Evolutionary conservation across 2,113 vertebrate species (phyloP).

Genomic region (Cyrtonyx montezumae): DNA sequence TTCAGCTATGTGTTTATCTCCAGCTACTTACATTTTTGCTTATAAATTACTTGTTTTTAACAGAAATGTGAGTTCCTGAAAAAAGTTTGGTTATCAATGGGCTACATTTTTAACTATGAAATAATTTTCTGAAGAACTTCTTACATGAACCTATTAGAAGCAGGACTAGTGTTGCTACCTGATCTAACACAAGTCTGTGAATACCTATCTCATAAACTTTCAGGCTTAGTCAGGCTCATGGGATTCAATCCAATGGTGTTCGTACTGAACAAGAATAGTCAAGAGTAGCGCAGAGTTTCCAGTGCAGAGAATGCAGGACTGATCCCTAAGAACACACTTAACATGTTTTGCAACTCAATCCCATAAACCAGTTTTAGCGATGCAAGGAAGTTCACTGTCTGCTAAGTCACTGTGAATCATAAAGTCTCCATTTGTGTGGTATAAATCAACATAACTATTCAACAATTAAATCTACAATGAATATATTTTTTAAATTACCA

Average conservation of each 20-base stretch:
- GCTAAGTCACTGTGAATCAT: slow-evolving; percentile 53
- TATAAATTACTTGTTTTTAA: not conserved
- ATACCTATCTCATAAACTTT: not conserved
- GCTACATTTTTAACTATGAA: not conserved
- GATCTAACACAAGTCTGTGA: not conserved
- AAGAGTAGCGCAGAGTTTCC: not conserved
- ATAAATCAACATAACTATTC: slow-evolving; percentile 68
- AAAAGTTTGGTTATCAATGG: not conserved
- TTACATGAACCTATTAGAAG: not conserved
- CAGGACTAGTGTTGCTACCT: not conserved
- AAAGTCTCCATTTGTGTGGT: slow-evolving; percentile 45
- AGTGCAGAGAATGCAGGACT: not conserved
- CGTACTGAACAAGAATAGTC: not conserved
- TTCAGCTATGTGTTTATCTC: not conserved
- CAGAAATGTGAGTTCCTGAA: not conserved
- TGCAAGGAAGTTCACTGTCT: slow-evolving; percentile 49
- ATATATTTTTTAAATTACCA: slow-evolving; percentile 68
- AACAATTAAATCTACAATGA: slow-evolving; percentile 72
- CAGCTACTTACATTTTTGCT: not conserved
- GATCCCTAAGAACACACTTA: not conserved
- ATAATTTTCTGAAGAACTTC: not conserved
- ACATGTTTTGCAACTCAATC: not conserved
- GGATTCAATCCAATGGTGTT: not conserved
- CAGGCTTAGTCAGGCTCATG: not conserved
- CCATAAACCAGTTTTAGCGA: slow-evolving; percentile 36